A percentile compares a stretch with the other conserved stretches of the same genome.
These are phyloP conservation scores for Sebastes iracundus DNA, from an alignment of 2,797 vertebrate genomes.

Conservation along the genomic window DNA sequence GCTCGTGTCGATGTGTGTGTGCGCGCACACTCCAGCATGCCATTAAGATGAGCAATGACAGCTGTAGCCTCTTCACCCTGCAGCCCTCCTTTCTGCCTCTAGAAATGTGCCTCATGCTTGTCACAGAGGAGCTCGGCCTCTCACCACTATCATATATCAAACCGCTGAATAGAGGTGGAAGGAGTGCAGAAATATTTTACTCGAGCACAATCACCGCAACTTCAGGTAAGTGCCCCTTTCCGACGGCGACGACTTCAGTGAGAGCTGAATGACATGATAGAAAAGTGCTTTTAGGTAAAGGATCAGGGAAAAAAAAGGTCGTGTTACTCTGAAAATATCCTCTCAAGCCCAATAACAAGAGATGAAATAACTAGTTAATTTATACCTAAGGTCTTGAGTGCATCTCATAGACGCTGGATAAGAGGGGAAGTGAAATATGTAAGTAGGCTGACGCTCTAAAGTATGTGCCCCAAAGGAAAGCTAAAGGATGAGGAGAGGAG, in stretches of 20 bases:
- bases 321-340: constrained; percentile 44
- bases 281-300: constrained; percentile 47
- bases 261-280: constrained; percentile 41
- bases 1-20: neutral
- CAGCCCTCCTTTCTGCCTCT: constrained; percentile 70
- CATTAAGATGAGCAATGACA: constrained; percentile 82
- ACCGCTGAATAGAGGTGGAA: constrained; percentile 67
- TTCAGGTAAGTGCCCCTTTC: constrained; percentile 56
- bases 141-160: constrained; percentile 68
- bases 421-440: constrained; percentile 20
- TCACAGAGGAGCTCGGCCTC: constrained; percentile 68
- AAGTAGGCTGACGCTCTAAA: constrained; percentile 12
- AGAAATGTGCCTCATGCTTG: constrained; percentile 69
- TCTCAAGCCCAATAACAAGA: constrained; percentile 39
- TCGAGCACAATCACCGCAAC: constrained; percentile 58
- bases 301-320: constrained; percentile 9
- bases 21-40: constrained; percentile 49
- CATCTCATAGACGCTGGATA: constrained; percentile 16
- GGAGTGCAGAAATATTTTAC: constrained; percentile 70
- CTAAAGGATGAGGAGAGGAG: constrained; percentile 17
- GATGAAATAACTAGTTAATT: constrained; percentile 61
- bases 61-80: constrained; percentile 81
- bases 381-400: constrained; percentile 55
- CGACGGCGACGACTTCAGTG: constrained; percentile 16
- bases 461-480: constrained; percentile 20